Conservation (phyloP, 2,888 invertebrate species). For the Isoperla grammatica region DNA sequence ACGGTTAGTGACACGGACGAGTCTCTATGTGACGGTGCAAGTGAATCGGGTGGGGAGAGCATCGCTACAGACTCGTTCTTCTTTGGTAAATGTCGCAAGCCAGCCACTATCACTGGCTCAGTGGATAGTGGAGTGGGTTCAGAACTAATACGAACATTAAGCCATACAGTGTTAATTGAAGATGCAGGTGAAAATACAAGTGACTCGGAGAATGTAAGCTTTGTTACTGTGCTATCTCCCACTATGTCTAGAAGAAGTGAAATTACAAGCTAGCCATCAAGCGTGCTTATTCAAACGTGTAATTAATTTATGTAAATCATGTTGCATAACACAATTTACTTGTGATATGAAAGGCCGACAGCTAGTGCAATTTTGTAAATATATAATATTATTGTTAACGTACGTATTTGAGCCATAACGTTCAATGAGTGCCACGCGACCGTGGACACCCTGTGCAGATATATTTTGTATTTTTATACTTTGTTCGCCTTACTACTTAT, state of each 20-base stretch:
- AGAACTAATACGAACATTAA: constrained; percentile 7
- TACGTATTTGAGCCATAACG: too few species aligned
- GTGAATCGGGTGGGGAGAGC: constrained; percentile 84
- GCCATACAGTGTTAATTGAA: neutral
- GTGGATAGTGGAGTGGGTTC: constrained; percentile 42
- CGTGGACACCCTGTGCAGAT: too few species aligned
- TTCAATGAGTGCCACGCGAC: too few species aligned
- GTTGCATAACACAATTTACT: neutral
- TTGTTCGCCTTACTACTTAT: too few species aligned
- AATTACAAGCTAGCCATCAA: neutral
- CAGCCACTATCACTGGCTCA: neutral
- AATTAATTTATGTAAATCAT: neutral
- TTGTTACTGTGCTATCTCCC: neutral
- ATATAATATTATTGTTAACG: too few species aligned
- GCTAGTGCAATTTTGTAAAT: neutral
- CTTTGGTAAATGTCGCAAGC: constrained; percentile 49
- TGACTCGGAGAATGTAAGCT: constrained; percentile 4
- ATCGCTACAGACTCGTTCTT: constrained; percentile 82
- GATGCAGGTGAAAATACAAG: neutral
- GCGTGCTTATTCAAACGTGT: too few species aligned
- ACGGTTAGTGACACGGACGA: constrained; percentile 71
- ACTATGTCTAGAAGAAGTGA: neutral
- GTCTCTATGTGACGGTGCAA: constrained; percentile 72
- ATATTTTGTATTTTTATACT: too few species aligned
- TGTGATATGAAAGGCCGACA: neutral